Percentiles rank a stretch among this genome's conserved stretches.
phyloP scores from a whole-genome alignment of 2,888 invertebrate species.

The Clitarchus hookeri region DNA sequence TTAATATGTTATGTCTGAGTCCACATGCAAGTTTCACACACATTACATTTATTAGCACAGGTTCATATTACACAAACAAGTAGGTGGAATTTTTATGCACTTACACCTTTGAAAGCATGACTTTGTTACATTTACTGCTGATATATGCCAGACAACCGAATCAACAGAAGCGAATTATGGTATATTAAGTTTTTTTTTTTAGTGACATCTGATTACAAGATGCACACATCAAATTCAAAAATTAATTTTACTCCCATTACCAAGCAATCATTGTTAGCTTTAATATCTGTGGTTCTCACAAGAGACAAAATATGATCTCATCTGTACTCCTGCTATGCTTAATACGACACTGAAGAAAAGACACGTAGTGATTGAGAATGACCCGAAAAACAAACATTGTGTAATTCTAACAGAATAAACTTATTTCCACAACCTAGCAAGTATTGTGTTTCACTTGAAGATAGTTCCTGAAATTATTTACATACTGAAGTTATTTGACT shows the following conservation, averaged over 20 bases:
- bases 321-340: not conserved
- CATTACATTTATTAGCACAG: not conserved
- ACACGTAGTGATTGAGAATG: no score
- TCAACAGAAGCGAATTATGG: not conserved
- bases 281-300: not conserved
- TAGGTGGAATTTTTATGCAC: not conserved
- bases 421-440: no score
- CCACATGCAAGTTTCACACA: not conserved
- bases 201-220: not conserved
- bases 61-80: not conserved
- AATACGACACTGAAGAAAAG: no score
- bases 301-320: not conserved
- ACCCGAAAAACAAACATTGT: no score
- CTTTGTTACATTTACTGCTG: not conserved
- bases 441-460: no score
- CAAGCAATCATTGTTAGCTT: not conserved
- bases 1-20: conserved; percentile 6
- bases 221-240: not conserved
- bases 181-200: not conserved
- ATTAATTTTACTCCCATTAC: not conserved
- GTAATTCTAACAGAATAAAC: no score
- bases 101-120: not conserved
- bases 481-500: no score
- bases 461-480: no score
- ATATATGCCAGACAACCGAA: not conserved